These are phyloP conservation scores for Tangara arthus DNA, from an alignment of 2,797 vertebrate species.

Conservation along the genomic window DNA sequence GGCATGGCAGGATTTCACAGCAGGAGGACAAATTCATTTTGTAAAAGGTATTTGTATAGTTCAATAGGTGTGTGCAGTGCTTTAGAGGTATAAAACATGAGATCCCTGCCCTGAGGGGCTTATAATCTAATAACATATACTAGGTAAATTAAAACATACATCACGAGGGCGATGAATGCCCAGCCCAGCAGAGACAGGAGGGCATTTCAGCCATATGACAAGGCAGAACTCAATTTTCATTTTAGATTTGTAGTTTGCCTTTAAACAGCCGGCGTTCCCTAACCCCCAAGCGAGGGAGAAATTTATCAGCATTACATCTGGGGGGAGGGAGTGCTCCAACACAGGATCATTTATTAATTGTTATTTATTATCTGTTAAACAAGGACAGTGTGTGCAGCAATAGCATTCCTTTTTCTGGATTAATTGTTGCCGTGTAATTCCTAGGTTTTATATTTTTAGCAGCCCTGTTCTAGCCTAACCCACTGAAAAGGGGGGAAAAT, in stretches of 20 bases:
- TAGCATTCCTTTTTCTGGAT: constrained; percentile 55
- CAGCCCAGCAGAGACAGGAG: constrained; percentile 34
- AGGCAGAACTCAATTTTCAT: constrained; percentile 70
- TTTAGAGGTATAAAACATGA: constrained; percentile 65
- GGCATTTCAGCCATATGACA: constrained; percentile 61
- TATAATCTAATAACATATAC: constrained; percentile 68
- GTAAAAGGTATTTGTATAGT: constrained; percentile 69
- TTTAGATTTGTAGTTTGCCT: constrained; percentile 68
- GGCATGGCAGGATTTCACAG: constrained; percentile 61
- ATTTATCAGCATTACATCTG: constrained; percentile 62
- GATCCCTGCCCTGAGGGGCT: constrained; percentile 60
- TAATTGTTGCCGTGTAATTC: constrained; percentile 63
- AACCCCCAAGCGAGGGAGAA: constrained; percentile 49
- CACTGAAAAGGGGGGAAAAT: constrained; percentile 22
- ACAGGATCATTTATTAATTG: constrained; percentile 68
- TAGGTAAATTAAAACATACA: constrained; percentile 69
- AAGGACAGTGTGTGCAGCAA: constrained; percentile 49
- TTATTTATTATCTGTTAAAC: constrained; percentile 75
- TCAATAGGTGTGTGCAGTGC: constrained; percentile 65
- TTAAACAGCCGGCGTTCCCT: constrained; percentile 48
- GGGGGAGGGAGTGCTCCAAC: constrained; percentile 50
- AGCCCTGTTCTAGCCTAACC: constrained; percentile 44
- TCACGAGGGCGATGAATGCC: constrained; percentile 43
- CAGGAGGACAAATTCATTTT: constrained; percentile 69
- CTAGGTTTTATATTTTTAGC: constrained; percentile 64